Conservation (phyloP, 1,140 invertebrate genomes). For the Laupala kohalensis region DNA sequence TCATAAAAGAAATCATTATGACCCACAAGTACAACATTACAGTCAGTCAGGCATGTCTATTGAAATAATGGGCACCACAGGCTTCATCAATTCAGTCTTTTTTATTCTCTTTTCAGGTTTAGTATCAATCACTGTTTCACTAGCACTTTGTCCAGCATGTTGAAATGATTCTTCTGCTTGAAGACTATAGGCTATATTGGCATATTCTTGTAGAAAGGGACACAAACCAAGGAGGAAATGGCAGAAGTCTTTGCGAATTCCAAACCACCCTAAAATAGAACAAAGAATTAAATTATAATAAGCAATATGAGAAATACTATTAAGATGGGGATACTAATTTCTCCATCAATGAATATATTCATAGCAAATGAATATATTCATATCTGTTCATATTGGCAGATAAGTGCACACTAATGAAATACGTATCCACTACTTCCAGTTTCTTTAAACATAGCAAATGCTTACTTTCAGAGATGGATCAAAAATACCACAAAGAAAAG, state of each 20-base stretch:
- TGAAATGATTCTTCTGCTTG: conserved; percentile 35
- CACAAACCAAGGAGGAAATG: conserved; percentile 85
- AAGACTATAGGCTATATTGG: conserved; percentile 86
- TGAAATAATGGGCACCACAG: conserved; percentile 71
- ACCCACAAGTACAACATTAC: neutral
- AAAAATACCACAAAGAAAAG: no score
- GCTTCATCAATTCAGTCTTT: conserved; percentile 62
- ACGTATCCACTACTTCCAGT: no score
- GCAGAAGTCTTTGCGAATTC: conserved; percentile 93
- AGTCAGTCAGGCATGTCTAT: conserved; percentile 79
- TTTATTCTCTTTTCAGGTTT: conserved; percentile 45
- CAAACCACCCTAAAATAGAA: conserved; percentile 82
- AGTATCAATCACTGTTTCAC: conserved; percentile 33
- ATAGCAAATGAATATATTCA: no score
- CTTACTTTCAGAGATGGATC: no score
- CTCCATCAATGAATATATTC: no score
- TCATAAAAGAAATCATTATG: no score
- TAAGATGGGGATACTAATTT: conserved; percentile 1
- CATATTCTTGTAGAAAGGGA: conserved; percentile 92
- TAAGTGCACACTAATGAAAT: no score
- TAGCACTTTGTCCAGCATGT: conserved; percentile 27
- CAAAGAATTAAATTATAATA: neutral
- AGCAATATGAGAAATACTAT: neutral
- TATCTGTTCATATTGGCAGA: no score
- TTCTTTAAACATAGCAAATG: no score